These are phyloP conservation scores for Bubo bubo DNA, from an alignment of 2,113 vertebrate genomes.

Conservation along the genomic window DNA sequence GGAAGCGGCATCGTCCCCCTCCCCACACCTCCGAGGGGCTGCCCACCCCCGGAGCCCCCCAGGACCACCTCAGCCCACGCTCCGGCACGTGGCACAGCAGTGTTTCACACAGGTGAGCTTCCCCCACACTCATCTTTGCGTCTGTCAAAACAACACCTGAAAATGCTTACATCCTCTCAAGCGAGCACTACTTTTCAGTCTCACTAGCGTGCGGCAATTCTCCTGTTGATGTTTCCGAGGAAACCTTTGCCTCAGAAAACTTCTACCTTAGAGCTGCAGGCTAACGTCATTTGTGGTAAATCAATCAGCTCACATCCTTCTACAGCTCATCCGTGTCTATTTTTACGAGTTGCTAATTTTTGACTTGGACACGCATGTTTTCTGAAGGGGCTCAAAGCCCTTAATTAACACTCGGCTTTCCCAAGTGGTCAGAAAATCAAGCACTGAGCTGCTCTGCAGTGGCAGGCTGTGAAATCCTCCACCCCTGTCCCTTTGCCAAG, in stretches of 20 bases:
- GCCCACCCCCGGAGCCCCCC: background rate
- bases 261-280: background rate
- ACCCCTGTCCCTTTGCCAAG: accelerated
- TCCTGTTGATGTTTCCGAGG: background rate
- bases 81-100: accelerated
- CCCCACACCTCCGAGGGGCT: background rate
- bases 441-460: background rate
- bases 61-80: accelerated
- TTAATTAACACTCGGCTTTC: background rate
- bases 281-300: background rate
- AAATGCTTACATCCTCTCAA: background rate
- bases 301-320: background rate
- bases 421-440: background rate
- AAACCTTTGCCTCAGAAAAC: background rate
- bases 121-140: background rate
- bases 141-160: background rate
- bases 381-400: background rate
- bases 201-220: accelerated
- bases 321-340: background rate
- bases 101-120: accelerated
- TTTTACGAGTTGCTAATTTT: background rate
- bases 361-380: accelerated
- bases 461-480: background rate
- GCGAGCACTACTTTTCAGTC: accelerated
- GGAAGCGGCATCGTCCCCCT: background rate